Evolutionary conservation across 2,888 invertebrate species (phyloP), one percentile per base, ranked within the genome.

Genomic region (Hybos culiciformis): DNA sequence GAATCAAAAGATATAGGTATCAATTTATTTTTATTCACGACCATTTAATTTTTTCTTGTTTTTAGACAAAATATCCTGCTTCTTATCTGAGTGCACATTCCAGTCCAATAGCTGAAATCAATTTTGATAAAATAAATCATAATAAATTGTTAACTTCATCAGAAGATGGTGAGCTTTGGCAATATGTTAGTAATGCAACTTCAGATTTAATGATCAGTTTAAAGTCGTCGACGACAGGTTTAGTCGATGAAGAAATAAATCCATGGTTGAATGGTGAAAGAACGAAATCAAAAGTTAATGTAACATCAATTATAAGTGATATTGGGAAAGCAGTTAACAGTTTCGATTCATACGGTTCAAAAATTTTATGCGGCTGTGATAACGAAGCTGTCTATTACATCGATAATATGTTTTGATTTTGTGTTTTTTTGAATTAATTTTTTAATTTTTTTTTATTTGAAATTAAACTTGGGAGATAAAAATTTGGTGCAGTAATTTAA

Each of bases 301-400:
- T 66, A 0, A 79, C 76, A 38, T 77, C 83, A 0, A 61, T 92
- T 4, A 79, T 90, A 68, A 74, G 79, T 1, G 72, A 75, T 14
- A 69, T 87, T 51, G 79, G 81, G 48, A 80, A 86, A 56, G 72
- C 91, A 0, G 75, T 92, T 32, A 93, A 92, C 60, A 78, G 80
- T 19, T 69, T 92, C 39, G 84, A 91, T 66, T 74, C 90, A 42
- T 77, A 79, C 53, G 77, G 75, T 51, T 75, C 78, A 37, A 79
- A 77, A 49, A 69, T 91, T 38, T 63, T 92, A 23, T 88, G 85
- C 63, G 87, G 88, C 3, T 80, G 84, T 51, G 91, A 92, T 58
- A 85, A 84, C 61, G 92, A 92, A 70, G 90, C 91, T 20, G 69
- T 92, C 52, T 90, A 87, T 66, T 70, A 85, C 37, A 74, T 90